Evolutionary conservation across 2,888 invertebrate species (phyloP), one percentile per base, ranked within the genome.

Genomic region (Electrophaes corylata): DNA sequence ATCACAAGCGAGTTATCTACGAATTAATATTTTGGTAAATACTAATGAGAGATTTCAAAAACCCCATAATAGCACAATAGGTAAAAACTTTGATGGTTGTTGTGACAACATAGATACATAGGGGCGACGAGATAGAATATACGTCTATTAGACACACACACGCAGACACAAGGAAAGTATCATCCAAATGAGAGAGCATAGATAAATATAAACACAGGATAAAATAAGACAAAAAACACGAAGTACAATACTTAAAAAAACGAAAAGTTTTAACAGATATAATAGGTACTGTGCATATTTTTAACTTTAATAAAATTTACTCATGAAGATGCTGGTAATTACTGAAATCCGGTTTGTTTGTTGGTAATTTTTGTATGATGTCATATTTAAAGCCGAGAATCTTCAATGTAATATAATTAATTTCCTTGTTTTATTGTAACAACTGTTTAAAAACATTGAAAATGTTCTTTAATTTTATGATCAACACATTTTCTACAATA

Each of bases 291-390:
- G 10, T 5, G 10, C n/a, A 50, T 56, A 44, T 48, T 56, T 51
- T 56, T 56, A 58, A 31, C 51, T 61, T 61, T 48, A 16, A 37
- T 37, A 16, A 31, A 65, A 67, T 64, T 71, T 59, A 67, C 52
- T 65, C 44, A 49, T 60, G 61, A 67, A 57, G 62, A 67, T 67
- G 63, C 56, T 26, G 45, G 60, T 66, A 72, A 71, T 60, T 67
- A 66, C 52, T 60, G n/a, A 58, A 67, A 66, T 69, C 74, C 66
- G 71, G 71, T 65, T 71, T 46, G 48, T 57, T 62, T 31, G 16
- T 47, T 23, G 31, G 5, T 54, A 40, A 31, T n/a, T 47, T 45
- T 44, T 16, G 16, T 50, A 44, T 52, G 44, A 44, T 23, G 37
- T 52, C 51, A 41, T 43, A 50, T 20, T 41, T 26, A 16, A 48